A percentile compares a stretch with the other conserved stretches of the same genome.
Evolutionary conservation across 2,797 vertebrate genomes (phyloP).

Genomic region (Acrocephalus scirpaceus): DNA sequence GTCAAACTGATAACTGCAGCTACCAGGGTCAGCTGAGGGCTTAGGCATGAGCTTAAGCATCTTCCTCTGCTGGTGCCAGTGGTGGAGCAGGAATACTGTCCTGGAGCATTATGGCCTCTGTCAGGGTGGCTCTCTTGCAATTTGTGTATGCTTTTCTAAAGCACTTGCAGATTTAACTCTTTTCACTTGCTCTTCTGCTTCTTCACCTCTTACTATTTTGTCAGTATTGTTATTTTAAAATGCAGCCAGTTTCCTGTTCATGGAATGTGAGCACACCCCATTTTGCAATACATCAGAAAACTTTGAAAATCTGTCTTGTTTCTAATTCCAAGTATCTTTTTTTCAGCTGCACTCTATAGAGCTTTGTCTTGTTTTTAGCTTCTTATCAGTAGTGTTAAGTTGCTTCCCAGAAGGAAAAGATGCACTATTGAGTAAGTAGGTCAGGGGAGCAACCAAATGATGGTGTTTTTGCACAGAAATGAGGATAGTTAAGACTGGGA

Average conservation of each 20-base stretch:
- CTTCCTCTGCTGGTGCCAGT: background rate
- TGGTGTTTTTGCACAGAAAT: background rate
- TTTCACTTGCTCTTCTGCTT: background rate
- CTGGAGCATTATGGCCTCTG: background rate
- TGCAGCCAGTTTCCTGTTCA: background rate
- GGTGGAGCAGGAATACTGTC: background rate
- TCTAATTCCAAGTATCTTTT: background rate
- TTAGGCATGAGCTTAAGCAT: background rate
- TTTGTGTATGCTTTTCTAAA: background rate
- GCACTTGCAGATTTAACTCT: background rate
- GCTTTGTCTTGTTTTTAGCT: background rate
- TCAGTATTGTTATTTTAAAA: background rate
- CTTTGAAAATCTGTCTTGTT: background rate
- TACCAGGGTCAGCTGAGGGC: slow-evolving; percentile 32
- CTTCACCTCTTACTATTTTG: background rate
- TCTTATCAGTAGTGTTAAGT: background rate
- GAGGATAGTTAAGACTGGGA: background rate
- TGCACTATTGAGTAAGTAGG: background rate
- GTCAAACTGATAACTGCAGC: slow-evolving; percentile 11
- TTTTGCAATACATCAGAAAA: background rate
- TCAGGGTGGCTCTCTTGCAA: background rate
- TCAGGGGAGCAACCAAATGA: background rate
- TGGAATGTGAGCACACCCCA: background rate
- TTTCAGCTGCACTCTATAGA: background rate
- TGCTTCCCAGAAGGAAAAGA: background rate